phyloP scores from a whole-genome alignment of 2,797 vertebrate genomes.

The Schizopygopsis pylzovi region DNA sequence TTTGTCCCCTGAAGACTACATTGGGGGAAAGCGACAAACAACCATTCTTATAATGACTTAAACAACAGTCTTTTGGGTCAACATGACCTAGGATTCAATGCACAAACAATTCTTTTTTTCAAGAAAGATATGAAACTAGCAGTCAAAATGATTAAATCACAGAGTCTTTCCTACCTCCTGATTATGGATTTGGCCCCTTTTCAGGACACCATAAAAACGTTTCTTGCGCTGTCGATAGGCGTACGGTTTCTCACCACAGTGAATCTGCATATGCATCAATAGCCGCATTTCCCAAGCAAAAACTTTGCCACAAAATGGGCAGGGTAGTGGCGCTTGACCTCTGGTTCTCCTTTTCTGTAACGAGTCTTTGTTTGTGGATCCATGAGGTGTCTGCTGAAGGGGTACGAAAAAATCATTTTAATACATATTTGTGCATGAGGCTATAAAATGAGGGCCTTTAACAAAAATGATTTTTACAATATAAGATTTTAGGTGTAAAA shows the following conservation, averaged over 20 bases:
- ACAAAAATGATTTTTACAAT: not conserved
- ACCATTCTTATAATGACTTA: conserved; percentile 43
- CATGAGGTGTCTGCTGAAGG: conserved; percentile 37
- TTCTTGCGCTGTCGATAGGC: conserved; percentile 54
- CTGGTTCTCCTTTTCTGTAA: conserved; percentile 46
- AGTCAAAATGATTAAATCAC: conserved; percentile 45
- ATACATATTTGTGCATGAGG: conserved; percentile 4
- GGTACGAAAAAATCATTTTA: not conserved
- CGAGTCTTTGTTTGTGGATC: conserved; percentile 23
- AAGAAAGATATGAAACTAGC: conserved; percentile 16
- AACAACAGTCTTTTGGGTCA: conserved; percentile 26
- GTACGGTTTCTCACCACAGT: conserved; percentile 55
- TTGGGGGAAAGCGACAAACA: conserved; percentile 53
- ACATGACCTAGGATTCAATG: not conserved
- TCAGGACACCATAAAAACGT: conserved; percentile 51
- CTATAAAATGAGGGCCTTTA: conserved; percentile 3
- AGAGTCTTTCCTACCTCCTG: conserved; percentile 57
- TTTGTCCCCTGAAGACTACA: conserved; percentile 52
- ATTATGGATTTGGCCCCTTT: conserved; percentile 44
- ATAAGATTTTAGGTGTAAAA: not conserved
- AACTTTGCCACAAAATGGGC: conserved; percentile 59
- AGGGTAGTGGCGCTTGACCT: conserved; percentile 50
- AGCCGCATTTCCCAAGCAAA: conserved; percentile 54
- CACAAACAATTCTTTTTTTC: not conserved
- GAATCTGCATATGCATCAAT: conserved; percentile 59